Percentiles rank a stretch among this genome's conserved stretches.
Conservation (phyloP, 2,888 invertebrate genomes). For the Scaptomyza polygonia region DNA sequence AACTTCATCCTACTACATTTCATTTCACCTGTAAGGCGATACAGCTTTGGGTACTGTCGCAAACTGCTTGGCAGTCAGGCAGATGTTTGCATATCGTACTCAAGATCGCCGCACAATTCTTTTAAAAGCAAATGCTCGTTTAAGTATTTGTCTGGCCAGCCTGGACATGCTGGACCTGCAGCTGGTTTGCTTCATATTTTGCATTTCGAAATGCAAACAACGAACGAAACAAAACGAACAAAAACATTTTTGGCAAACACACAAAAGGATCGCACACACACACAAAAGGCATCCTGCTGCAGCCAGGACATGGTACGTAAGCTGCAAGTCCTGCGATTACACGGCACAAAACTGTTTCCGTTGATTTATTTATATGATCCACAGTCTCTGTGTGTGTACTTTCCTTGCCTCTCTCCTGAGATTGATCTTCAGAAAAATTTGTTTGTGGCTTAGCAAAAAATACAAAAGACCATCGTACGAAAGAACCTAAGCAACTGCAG, state of each 20-base stretch:
- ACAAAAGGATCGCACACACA: slow-evolving; percentile 47
- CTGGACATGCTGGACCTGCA: slow-evolving; percentile 42
- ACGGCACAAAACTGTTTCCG: slow-evolving; percentile 55
- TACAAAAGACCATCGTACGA: slow-evolving; percentile 15
- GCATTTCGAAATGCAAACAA: slow-evolving; percentile 74
- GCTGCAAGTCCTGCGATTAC: slow-evolving; percentile 48
- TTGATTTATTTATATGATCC: slow-evolving; percentile 51
- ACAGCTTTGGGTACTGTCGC: slow-evolving; percentile 59
- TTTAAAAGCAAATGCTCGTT: slow-evolving; percentile 50
- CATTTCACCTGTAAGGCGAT: slow-evolving; percentile 44
- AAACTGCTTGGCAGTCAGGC: slow-evolving; percentile 38
- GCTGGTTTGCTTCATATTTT: slow-evolving; percentile 59
- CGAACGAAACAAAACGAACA: slow-evolving; percentile 32
- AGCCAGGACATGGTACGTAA: slow-evolving; percentile 44
- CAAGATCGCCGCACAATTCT: slow-evolving; percentile 64
- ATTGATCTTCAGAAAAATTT: slow-evolving; percentile 70
- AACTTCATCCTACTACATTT: background rate
- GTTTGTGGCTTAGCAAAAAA: slow-evolving; percentile 60
- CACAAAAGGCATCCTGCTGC: slow-evolving; percentile 48
- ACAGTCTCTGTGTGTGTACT: background rate
- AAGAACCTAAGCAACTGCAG: slow-evolving; percentile 8
- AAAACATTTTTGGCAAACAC: slow-evolving; percentile 41
- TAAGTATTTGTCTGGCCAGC: slow-evolving; percentile 12
- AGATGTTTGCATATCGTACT: slow-evolving; percentile 75
- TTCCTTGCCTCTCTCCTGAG: slow-evolving; percentile 27